Conservation (phyloP, 2,888 invertebrate species). For the Orthonevra nobilis region DNA sequence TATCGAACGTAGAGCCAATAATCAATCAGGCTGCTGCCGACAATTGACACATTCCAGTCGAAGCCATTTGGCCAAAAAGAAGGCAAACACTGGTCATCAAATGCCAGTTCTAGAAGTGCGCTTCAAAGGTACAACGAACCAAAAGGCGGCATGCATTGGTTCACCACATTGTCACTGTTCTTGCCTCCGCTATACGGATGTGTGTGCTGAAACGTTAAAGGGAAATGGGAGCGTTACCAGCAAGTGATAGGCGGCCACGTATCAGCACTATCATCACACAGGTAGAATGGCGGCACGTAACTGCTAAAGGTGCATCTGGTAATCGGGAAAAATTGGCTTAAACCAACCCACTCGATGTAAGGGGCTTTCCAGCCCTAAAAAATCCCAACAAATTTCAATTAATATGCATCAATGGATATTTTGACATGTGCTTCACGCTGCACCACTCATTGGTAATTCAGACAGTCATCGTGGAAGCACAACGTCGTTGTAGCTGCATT, state of each 20-base stretch:
- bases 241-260: slow-evolving; percentile 22
- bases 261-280: slow-evolving; percentile 9
- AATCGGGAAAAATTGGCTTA: slow-evolving; percentile 43
- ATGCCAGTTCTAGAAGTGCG: slow-evolving; percentile 50
- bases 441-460: slow-evolving; percentile 67
- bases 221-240: slow-evolving; percentile 67
- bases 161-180: slow-evolving; percentile 15
- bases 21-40: slow-evolving; percentile 4
- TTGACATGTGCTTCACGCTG: slow-evolving; percentile 68
- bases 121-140: slow-evolving; percentile 60
- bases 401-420: slow-evolving; percentile 65
- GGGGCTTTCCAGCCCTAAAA: slow-evolving; percentile 38
- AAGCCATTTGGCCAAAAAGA: slow-evolving; percentile 60
- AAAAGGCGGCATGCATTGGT: slow-evolving; percentile 7
- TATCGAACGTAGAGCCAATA: slow-evolving; percentile 1
- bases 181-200: slow-evolving; percentile 1
- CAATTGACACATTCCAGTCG: slow-evolving; percentile 63
- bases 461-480: slow-evolving; percentile 11
- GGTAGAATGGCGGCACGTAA: slow-evolving; percentile 48
- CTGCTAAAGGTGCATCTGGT: slow-evolving; percentile 41
- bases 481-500: slow-evolving; percentile 16
- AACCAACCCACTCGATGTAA: slow-evolving; percentile 45
- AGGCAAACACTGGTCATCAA: slow-evolving; percentile 47
- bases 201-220: slow-evolving; percentile 52
- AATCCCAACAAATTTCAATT: slow-evolving; percentile 44